Evolutionary conservation across 2,113 vertebrate species (phyloP), one percentile per base, ranked within the genome.

Genomic region (Naja naja): DNA sequence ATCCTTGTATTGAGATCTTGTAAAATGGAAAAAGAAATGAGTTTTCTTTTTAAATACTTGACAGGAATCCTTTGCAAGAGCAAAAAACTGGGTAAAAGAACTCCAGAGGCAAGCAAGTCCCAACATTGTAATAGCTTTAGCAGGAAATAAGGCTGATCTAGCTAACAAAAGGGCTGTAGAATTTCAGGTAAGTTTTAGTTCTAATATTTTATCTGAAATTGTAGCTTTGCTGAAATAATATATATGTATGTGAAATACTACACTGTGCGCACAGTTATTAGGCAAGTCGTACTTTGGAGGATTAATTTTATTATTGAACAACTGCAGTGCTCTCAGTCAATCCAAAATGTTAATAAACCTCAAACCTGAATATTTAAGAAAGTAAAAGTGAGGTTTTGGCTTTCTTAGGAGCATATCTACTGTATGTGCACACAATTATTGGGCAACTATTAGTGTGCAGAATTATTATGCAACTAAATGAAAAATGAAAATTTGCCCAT

Each of bases 41-140:
- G 9, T 64, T 91, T 34, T 95, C 89, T 94, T 94, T 96, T 96
- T 95, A 89, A 96, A 96, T 96, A 91, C 94, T 98, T 98, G 94
- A 93, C 97, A 99, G 99, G 99, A 99, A 94, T 99, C 99, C 88
- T 99, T 99, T 98, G 98, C 98, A 95, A 98, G 99, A 98, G 99
- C 99, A 45, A 99, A 99, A 98, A 99, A 99, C 94, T 99, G 99
- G 99, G 99, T 99, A 95, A 99, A 99, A 97, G 99, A 99, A 97
- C 98, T 99, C 96, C 99, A 99, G 97, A 99, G 99, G 97, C 99
- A 99, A 99, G 99, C 99, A 97, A 99, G 99, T 97, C 99, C 99
- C 95, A 99, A 99, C 96, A 99, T 99, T 96, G 99, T 99, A 97
- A 99, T 99, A 98, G 99, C 99, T 94, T 98, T 99, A 98, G 98